These are phyloP conservation scores for Phlogophora meticulosa DNA, from an alignment of 2,888 invertebrate species.

Conservation along the genomic window DNA sequence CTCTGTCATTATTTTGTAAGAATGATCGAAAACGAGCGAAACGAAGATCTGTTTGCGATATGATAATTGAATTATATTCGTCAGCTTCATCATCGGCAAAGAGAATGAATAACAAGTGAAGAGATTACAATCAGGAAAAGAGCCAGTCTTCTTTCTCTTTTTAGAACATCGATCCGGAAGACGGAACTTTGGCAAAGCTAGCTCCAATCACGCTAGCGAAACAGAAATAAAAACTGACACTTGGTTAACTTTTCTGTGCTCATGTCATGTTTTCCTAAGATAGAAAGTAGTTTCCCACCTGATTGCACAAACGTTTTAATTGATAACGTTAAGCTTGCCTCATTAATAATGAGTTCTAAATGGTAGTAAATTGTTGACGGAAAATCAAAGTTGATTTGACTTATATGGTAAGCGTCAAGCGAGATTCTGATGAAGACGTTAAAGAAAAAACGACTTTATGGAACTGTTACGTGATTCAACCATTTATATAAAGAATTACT, in stretches of 20 bases:
- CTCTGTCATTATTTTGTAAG: slow-evolving; percentile 49
- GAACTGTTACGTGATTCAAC: slow-evolving; percentile 24
- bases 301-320: slow-evolving; percentile 53
- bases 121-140: slow-evolving; percentile 4
- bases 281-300: slow-evolving; percentile 61
- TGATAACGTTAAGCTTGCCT: slow-evolving; percentile 38
- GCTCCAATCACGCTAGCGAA: slow-evolving; percentile 38
- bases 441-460: slow-evolving; percentile 23
- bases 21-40: slow-evolving; percentile 43
- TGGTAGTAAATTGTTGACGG: slow-evolving; percentile 32
- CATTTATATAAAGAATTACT: slow-evolving; percentile 27
- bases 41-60: slow-evolving; percentile 19
- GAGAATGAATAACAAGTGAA: slow-evolving; percentile 21
- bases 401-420: slow-evolving; percentile 36
- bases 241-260: slow-evolving; percentile 34
- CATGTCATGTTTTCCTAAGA: slow-evolving; percentile 47
- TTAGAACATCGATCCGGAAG: slow-evolving; percentile 28
- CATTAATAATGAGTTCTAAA: slow-evolving; percentile 45
- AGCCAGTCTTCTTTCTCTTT: background rate
- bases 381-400: slow-evolving; percentile 48
- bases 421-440: slow-evolving; percentile 7
- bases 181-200: slow-evolving; percentile 40
- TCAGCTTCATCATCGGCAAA: background rate
- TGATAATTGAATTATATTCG: slow-evolving; percentile 8
- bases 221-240: slow-evolving; percentile 36